phyloP scores from a whole-genome alignment of 2,888 invertebrate species.

The Drosophila antonietae region DNA sequence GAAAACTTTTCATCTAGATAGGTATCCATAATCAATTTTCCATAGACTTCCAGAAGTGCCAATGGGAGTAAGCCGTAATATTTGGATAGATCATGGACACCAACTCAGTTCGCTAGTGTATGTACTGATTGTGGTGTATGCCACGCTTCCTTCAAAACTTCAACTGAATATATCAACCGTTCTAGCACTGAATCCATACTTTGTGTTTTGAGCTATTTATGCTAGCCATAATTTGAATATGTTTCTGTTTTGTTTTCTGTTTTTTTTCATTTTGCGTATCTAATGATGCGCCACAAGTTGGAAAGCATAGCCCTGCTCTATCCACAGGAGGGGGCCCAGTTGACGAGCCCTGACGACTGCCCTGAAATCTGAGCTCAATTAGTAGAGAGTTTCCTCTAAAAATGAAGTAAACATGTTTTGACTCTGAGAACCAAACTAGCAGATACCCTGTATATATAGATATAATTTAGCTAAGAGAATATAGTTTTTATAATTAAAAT shows the following conservation, averaged over 20 bases:
- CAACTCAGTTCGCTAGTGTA: too few species aligned
- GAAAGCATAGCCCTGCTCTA: constrained; percentile 6
- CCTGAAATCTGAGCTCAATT: constrained; percentile 69
- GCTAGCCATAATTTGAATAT: background rate
- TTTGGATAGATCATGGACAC: background rate
- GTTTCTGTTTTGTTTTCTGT: background rate
- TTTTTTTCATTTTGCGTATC: background rate
- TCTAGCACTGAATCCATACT: background rate
- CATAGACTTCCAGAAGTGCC: too few species aligned
- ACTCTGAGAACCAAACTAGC: background rate
- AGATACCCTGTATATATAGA: background rate
- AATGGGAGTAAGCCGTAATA: background rate
- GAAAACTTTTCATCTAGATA: background rate
- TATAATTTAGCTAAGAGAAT: background rate
- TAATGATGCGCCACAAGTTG: constrained; percentile 23
- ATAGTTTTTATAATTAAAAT: background rate
- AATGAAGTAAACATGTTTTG: background rate
- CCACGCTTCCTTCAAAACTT: background rate
- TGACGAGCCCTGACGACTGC: constrained; percentile 18
- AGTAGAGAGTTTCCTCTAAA: constrained; percentile 32
- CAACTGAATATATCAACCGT: too few species aligned
- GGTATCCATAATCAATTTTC: background rate
- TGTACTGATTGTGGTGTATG: background rate
- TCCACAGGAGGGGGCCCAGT: background rate
- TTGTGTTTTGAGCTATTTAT: background rate